Evolutionary conservation across 2,797 vertebrate species (phyloP), one percentile per base, ranked within the genome.

Genomic region (Premnoplex brunnescens): DNA sequence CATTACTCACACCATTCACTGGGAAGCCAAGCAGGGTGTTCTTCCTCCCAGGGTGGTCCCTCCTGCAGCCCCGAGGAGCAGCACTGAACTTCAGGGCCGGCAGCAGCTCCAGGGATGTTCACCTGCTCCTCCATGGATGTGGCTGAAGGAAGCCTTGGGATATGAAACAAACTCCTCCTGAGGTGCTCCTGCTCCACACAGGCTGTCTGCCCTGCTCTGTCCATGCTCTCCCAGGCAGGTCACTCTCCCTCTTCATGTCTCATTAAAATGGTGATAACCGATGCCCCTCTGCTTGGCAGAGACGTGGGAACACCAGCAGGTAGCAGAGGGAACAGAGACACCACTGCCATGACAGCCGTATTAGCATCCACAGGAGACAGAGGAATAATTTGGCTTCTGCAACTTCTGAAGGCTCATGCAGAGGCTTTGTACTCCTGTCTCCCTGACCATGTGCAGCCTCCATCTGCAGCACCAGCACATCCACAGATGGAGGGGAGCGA

Each of bases 311-410:
- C 7, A 41, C 52, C 58, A 36, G 63, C 15, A 5, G 72, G 84
- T 39, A 74, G 73, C 74, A 37, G 56, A 14, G 46, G 14, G 78
- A 73, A 36, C 73, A 51, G 66, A 94, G 72, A 17, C 67, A 6
- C 68, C 49, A 41, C 72, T 68, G 82, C 58, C 85, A 24, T 26
- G 43, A 62, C 85, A 88, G 94, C 85, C 12, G 4, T 74, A 62
- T 94, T 67, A 82, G 64, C 85, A 67, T 95, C 93, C 81, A 49
- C 6, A 37, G 85, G 90, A 93, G 79, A 80, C 82, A 90, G 68
- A 79, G 93, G 78, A 71, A 83, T 79, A 22, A 60, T 91, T 91
- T 85, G 85, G 59, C 64, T 88, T 84, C 80, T 48, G 86, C 81
- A 73, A 73, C 60, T 82, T 91, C 86, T 49, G 56, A 60, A 76